These are phyloP conservation scores for Papilio gigon DNA, from an alignment of 2,888 invertebrate species.

Conservation along the genomic window DNA sequence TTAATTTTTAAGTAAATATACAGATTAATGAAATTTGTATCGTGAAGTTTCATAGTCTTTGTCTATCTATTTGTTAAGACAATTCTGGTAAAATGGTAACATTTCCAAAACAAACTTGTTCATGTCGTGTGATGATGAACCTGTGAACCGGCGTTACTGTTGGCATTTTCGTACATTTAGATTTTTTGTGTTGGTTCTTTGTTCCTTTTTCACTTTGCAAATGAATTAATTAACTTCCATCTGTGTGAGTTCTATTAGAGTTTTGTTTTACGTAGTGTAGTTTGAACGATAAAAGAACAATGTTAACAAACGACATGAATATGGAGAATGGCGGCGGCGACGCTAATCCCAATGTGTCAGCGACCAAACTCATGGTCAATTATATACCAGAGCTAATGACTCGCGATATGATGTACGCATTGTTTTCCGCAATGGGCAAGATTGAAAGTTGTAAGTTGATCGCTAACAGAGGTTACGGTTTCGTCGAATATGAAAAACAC, in stretches of 20 bases:
- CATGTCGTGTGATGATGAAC: constrained; percentile 70
- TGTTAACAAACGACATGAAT: constrained; percentile 75
- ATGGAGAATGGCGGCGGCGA: constrained; percentile 82
- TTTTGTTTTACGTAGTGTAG: constrained; percentile 79
- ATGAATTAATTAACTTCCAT: constrained; percentile 71
- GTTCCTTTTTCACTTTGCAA: constrained; percentile 73
- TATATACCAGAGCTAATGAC: constrained; percentile 81
- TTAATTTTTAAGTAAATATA: not conserved
- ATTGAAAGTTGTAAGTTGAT: constrained; percentile 80
- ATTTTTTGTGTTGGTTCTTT: constrained; percentile 78
- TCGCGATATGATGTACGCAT: constrained; percentile 81
- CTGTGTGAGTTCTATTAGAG: constrained; percentile 74
- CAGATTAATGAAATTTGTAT: not conserved
- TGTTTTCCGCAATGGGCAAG: constrained; percentile 81
- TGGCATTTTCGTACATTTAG: constrained; percentile 75
- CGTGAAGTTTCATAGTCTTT: constrained; percentile 17
- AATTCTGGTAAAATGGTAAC: constrained; percentile 66
- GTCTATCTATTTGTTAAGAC: constrained; percentile 48
- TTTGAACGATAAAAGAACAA: constrained; percentile 68
- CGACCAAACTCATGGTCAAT: constrained; percentile 82
- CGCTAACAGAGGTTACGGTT: constrained; percentile 79
- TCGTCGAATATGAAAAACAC: constrained; percentile 79
- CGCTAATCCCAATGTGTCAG: constrained; percentile 81
- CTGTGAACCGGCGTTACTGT: constrained; percentile 80
- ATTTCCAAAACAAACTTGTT: constrained; percentile 76